Evolutionary conservation across 2,797 vertebrate genomes (phyloP).

Genomic region (Lutjanus campechanus): DNA sequence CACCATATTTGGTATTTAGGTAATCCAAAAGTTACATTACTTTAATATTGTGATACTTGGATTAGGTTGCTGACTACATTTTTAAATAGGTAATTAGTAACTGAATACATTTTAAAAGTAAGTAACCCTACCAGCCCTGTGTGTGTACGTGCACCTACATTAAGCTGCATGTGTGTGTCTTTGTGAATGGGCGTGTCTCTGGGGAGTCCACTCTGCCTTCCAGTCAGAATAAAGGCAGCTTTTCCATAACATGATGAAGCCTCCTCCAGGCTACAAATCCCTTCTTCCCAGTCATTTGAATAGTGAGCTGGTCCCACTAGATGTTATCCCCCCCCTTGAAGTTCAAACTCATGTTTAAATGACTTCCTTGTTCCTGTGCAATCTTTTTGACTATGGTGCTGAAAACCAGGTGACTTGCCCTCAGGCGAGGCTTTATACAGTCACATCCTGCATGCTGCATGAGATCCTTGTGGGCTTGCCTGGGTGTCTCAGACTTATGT

Average conservation of each 20-base stretch:
- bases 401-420: conserved; percentile 85
- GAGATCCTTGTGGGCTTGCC: conserved; percentile 72
- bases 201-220: conserved; percentile 49
- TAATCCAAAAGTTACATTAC: too few relatives aligned
- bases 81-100: too few relatives aligned
- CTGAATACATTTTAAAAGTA: too few relatives aligned
- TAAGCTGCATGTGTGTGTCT: conserved; percentile 8
- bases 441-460: conserved; percentile 81
- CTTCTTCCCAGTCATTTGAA: conserved; percentile 69
- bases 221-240: conserved; percentile 60
- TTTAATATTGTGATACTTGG: too few relatives aligned
- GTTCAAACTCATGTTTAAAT: conserved; percentile 77
- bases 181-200: conserved; percentile 28
- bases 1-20: too few relatives aligned
- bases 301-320: conserved; percentile 58
- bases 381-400: conserved; percentile 77
- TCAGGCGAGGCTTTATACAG: conserved; percentile 79
- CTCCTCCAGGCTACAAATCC: conserved; percentile 61
- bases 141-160: background rate
- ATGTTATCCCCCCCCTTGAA: conserved; percentile 64
- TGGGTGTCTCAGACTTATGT: conserved; percentile 72
- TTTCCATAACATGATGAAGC: conserved; percentile 64
- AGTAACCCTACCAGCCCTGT: background rate
- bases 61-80: too few relatives aligned
- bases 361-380: conserved; percentile 83